Conservation (phyloP, 2,113 vertebrate species). For the Anguilla japonica region DNA sequence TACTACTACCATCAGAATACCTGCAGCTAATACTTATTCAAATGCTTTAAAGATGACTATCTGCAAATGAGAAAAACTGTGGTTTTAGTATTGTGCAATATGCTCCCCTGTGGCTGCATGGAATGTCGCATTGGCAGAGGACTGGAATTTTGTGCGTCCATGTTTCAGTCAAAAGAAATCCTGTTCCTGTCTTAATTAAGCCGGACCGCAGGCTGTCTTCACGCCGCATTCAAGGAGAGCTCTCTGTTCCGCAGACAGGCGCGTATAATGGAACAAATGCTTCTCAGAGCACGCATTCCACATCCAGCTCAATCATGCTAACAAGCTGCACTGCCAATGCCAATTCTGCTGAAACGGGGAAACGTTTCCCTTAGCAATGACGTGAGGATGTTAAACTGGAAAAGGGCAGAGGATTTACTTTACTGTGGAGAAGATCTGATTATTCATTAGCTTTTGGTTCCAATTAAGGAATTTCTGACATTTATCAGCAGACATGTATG, state of each 20-base stretch:
- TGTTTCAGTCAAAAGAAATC: slow-evolving; percentile 7
- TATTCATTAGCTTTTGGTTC: slow-evolving; percentile 23
- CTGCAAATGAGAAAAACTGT: neutral
- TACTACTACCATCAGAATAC: slow-evolving; percentile 1
- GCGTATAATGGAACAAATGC: neutral
- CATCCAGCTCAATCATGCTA: slow-evolving; percentile 21
- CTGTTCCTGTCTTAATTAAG: slow-evolving; percentile 26
- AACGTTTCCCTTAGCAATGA: neutral
- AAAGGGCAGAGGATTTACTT: neutral
- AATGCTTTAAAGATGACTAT: neutral
- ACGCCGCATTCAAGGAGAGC: neutral
- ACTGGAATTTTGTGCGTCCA: slow-evolving; percentile 18
- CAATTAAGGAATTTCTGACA: slow-evolving; percentile 46
- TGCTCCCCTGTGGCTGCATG: neutral
- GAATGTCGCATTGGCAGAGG: slow-evolving; percentile 7
- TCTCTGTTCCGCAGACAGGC: slow-evolving; percentile 15
- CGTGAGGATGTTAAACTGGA: slow-evolving; percentile 8
- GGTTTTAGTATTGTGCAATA: neutral
- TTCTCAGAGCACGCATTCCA: slow-evolving; percentile 36
- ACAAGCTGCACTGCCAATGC: slow-evolving; percentile 38
- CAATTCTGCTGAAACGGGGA: neutral
- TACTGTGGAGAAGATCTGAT: neutral
- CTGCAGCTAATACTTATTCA: neutral
- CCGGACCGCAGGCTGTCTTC: neutral
- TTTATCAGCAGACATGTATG: slow-evolving; percentile 18